Evolutionary conservation across 2,113 vertebrate genomes (phyloP).

Genomic region (Cryptomyrus ogoouensis): DNA sequence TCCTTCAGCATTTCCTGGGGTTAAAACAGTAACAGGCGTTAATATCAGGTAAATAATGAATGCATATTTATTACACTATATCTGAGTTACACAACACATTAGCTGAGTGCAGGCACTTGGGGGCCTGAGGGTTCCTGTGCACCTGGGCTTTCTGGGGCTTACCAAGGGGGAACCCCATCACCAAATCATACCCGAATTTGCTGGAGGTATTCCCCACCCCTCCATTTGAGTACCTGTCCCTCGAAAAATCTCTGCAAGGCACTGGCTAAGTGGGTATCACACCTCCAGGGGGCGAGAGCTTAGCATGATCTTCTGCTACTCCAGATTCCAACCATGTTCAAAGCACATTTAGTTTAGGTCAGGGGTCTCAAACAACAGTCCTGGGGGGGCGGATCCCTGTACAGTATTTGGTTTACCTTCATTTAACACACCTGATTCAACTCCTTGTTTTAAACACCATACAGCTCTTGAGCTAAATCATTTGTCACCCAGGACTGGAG

Average conservation of each 20-base stretch:
- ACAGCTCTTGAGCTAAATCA: too few relatives aligned
- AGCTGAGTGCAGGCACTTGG: neutral
- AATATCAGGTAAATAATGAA: neutral
- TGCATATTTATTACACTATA: neutral
- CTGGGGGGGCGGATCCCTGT: too few relatives aligned
- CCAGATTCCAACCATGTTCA: neutral
- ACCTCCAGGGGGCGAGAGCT: neutral
- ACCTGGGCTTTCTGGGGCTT: neutral
- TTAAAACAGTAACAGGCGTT: neutral
- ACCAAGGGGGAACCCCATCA: neutral
- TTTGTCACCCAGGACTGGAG: too few relatives aligned
- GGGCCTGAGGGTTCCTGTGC: neutral
- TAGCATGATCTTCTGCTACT: neutral
- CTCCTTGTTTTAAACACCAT: too few relatives aligned
- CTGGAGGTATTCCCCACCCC: neutral
- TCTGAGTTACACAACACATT: neutral
- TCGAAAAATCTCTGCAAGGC: neutral
- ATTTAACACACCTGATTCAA: too few relatives aligned
- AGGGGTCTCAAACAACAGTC: too few relatives aligned
- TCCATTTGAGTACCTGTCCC: neutral
- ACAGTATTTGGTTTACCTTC: too few relatives aligned
- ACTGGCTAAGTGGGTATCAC: neutral
- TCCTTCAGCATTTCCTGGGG: conserved; percentile 68
- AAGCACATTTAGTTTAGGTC: neutral
- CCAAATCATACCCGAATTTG: neutral